Percentiles rank a stretch among this genome's conserved stretches.
These are phyloP conservation scores for Aphidius gifuensis DNA, from an alignment of 1,140 invertebrate genomes.

Conservation along the genomic window DNA sequence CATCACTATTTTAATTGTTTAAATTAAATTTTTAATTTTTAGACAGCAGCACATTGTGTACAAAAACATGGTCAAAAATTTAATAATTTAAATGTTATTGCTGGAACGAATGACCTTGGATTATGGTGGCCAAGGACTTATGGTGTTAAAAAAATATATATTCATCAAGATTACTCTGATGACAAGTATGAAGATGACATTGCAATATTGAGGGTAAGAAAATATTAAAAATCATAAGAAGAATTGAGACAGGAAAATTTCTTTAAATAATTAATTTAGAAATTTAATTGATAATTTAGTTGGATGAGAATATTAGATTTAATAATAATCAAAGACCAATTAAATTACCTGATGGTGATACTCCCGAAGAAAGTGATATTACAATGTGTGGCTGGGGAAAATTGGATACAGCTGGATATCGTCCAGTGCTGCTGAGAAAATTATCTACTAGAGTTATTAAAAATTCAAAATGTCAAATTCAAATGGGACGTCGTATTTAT, in stretches of 20 bases:
- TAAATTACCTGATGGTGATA: not conserved
- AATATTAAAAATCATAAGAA: not conserved
- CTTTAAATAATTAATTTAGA: too few species aligned
- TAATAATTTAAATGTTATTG: conserved; percentile 6
- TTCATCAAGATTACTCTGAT: conserved; percentile 13
- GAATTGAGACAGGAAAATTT: too few species aligned
- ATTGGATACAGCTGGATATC: not conserved
- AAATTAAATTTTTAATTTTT: not conserved
- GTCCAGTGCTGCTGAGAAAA: conserved; percentile 2
- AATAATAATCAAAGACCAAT: not conserved
- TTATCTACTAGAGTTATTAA: not conserved
- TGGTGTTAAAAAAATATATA: not conserved
- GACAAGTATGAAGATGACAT: conserved; percentile 22
- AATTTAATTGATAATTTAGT: conserved; percentile 13
- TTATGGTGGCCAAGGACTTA: conserved; percentile 6
- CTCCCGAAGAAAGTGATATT: not conserved
- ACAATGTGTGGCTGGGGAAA: conserved; percentile 23
- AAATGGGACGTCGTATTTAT: not conserved
- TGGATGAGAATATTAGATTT: conserved; percentile 9
- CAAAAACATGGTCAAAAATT: not conserved
- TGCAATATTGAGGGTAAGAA: conserved; percentile 23
- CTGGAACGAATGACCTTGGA: conserved; percentile 11
- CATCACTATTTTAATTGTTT: too few species aligned
- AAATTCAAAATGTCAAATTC: not conserved
- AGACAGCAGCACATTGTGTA: conserved; percentile 56